phyloP scores from a whole-genome alignment of 2,113 vertebrate species.

The Cephalopholis sonnerati region DNA sequence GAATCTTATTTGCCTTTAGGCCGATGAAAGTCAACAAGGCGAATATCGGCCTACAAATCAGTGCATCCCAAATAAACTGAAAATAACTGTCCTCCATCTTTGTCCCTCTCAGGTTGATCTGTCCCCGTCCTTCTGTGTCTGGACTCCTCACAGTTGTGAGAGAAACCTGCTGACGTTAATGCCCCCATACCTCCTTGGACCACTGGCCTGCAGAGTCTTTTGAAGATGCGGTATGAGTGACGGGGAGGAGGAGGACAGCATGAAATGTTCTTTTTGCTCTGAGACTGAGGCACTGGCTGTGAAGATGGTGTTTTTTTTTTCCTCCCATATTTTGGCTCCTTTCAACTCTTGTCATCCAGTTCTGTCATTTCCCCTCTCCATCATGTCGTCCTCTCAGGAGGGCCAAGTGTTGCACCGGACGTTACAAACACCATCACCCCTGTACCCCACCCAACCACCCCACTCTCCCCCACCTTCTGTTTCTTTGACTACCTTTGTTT shows the following conservation, averaged over 20 bases:
- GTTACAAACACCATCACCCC: conserved; percentile 50
- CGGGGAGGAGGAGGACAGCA: conserved; percentile 64
- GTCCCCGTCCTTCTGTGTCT: conserved; percentile 60
- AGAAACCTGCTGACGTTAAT: conserved; percentile 69
- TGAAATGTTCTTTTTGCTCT: conserved; percentile 69
- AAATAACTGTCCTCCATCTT: too few relatives aligned
- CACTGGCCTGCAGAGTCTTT: conserved; percentile 59
- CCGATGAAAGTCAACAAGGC: too few relatives aligned
- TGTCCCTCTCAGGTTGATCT: conserved; percentile 61
- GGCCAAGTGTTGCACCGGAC: conserved; percentile 54
- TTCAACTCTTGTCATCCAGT: conserved; percentile 49
- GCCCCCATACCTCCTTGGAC: conserved; percentile 57
- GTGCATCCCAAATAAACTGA: neutral
- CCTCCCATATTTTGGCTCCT: conserved; percentile 27
- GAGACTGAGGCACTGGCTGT: conserved; percentile 70
- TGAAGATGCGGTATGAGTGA: conserved; percentile 55
- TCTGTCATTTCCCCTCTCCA: conserved; percentile 11
- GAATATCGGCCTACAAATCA: too few relatives aligned
- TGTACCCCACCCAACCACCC: conserved; percentile 8
- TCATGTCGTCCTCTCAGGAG: conserved; percentile 34
- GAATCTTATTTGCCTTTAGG: too few relatives aligned
- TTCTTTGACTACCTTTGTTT: conserved; percentile 78
- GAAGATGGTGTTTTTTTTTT: conserved; percentile 58
- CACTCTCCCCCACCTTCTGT: conserved; percentile 41
- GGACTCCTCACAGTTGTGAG: conserved; percentile 56